Conservation (phyloP, 2,113 vertebrate species). For the Passerina amoena region DNA sequence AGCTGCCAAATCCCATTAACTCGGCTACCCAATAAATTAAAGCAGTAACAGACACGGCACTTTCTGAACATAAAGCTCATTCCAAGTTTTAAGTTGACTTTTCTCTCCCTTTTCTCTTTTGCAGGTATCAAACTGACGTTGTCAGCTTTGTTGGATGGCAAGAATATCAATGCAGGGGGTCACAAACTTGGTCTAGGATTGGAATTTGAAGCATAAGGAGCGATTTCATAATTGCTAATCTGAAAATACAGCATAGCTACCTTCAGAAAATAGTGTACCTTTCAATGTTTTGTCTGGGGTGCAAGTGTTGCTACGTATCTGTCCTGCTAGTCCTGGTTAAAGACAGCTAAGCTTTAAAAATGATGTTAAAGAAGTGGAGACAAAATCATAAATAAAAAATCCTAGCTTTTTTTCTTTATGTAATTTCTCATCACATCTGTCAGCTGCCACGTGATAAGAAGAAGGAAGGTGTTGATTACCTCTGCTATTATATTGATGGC, state of each 20-base stretch:
- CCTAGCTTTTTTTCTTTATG: neutral
- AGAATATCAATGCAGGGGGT: constrained; percentile 94
- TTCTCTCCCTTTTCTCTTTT: neutral
- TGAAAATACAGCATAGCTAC: constrained; percentile 83
- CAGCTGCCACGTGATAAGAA: neutral
- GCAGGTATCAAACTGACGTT: constrained; percentile 94
- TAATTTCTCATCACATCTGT: neutral
- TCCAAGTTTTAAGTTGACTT: neutral
- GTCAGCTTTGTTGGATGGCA: constrained; percentile 94
- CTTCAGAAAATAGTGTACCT: constrained; percentile 83
- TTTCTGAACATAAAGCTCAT: neutral
- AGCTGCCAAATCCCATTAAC: neutral
- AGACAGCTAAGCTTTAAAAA: constrained; percentile 80
- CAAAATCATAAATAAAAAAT: constrained; percentile 35
- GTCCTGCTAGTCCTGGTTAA: constrained; percentile 74
- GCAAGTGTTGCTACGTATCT: constrained; percentile 73
- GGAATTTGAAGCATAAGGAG: constrained; percentile 93
- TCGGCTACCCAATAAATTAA: neutral
- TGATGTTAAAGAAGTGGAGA: constrained; percentile 64
- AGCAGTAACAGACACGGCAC: neutral
- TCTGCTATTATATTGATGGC: neutral
- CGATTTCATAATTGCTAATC: constrained; percentile 58
- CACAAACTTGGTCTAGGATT: constrained; percentile 96
- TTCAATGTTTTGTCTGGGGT: constrained; percentile 85
- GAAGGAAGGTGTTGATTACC: neutral